phyloP scores from a whole-genome alignment of 2,797 vertebrate genomes.

The Mormyrus proboscirostris region DNA sequence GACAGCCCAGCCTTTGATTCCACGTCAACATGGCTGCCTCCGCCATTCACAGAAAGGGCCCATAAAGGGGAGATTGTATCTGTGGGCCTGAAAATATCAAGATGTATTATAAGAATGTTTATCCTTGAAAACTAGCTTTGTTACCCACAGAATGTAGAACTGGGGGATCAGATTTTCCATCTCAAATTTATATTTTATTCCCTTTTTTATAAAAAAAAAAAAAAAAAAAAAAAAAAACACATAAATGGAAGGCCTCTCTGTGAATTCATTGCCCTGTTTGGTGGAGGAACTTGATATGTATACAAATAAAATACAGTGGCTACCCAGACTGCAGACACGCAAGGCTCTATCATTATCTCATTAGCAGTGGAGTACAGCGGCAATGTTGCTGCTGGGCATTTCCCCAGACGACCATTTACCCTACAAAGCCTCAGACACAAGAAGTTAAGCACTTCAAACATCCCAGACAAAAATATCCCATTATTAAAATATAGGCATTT shows the following conservation, averaged over 20 bases:
- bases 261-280: background rate
- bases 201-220: background rate
- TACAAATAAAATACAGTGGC: background rate
- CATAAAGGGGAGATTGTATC: slow-evolving; percentile 32
- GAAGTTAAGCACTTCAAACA: slow-evolving; percentile 3
- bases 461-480: slow-evolving; percentile 16
- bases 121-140: slow-evolving; percentile 18
- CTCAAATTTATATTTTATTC: background rate
- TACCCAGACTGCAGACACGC: slow-evolving; percentile 1
- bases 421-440: background rate
- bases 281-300: background rate
- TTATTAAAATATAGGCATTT: slow-evolving; percentile 16
- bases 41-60: slow-evolving; percentile 26
- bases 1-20: slow-evolving; percentile 34
- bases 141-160: slow-evolving; percentile 37
- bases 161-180: background rate
- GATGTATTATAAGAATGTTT: background rate
- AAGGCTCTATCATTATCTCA: background rate
- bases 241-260: background rate
- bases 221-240: background rate
- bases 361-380: background rate
- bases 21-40: slow-evolving; percentile 31
- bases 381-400: background rate
- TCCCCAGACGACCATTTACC: background rate
- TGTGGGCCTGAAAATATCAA: slow-evolving; percentile 31